Percentiles rank a stretch among this genome's conserved stretches.
Conservation (phyloP, 2,113 vertebrate genomes). For the Sus scrofa region T2T-Sscrofa CM000829.6:48231501-48232000, state of each 20-base stretch:
- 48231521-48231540: neutral
- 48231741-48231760: neutral
- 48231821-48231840: neutral
- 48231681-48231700: neutral
- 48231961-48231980: slow-evolving; percentile 30
- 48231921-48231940: neutral
- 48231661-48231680: neutral
- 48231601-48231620: neutral
- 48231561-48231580: neutral
- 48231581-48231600: neutral
- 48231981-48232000: slow-evolving; percentile 24
- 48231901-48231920: neutral
- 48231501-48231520: neutral
- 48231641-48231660: neutral
- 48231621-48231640: neutral
- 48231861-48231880: neutral
- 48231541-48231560: neutral
- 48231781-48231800: neutral
- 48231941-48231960: neutral
- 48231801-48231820: neutral
- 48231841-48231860: neutral
- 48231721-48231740: neutral
- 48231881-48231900: neutral
- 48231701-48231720: neutral
- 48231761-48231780: neutral